Evolutionary conservation across 2,888 invertebrate species (phyloP).

Genomic region (Drosophila emarginata): DNA sequence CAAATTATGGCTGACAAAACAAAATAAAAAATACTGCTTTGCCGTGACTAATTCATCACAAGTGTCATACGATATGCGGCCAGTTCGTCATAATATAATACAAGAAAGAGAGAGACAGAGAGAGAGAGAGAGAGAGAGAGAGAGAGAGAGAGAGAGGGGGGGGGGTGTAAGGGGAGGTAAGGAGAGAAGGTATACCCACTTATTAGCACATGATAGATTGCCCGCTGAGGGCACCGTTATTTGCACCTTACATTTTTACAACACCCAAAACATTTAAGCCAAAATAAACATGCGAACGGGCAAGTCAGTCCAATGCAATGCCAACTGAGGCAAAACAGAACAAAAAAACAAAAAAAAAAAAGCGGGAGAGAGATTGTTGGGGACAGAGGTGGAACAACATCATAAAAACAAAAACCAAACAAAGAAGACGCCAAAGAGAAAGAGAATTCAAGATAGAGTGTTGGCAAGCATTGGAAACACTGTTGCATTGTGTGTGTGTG

Average conservation of each 20-base stretch:
- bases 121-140: not conserved
- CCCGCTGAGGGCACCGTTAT: constrained; percentile 69
- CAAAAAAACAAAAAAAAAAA: not conserved
- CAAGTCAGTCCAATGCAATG: constrained; percentile 33
- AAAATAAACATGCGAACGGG: constrained; percentile 69
- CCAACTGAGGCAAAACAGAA: constrained; percentile 5
- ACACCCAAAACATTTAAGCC: constrained; percentile 75
- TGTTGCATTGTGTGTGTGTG: no score
- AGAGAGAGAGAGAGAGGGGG: not conserved
- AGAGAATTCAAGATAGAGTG: not conserved
- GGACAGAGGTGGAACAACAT: constrained; percentile 23
- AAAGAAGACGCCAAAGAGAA: constrained; percentile 10
- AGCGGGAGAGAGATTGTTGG: constrained; percentile 30
- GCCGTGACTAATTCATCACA: constrained; percentile 15
- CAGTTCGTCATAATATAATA: constrained; percentile 3
- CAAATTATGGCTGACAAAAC: not conserved
- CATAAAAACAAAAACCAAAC: constrained; percentile 48
- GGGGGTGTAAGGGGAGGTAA: constrained; percentile 10
- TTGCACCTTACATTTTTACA: constrained; percentile 73
- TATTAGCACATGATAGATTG: constrained; percentile 74
- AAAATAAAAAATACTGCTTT: not conserved
- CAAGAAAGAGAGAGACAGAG: not conserved
- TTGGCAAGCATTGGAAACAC: not conserved
- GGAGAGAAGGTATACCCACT: constrained; percentile 39
- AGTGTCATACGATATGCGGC: constrained; percentile 5